Evolutionary conservation across 1,140 invertebrate species (phyloP).

Genomic region (Drosophila ficusphila): DNA sequence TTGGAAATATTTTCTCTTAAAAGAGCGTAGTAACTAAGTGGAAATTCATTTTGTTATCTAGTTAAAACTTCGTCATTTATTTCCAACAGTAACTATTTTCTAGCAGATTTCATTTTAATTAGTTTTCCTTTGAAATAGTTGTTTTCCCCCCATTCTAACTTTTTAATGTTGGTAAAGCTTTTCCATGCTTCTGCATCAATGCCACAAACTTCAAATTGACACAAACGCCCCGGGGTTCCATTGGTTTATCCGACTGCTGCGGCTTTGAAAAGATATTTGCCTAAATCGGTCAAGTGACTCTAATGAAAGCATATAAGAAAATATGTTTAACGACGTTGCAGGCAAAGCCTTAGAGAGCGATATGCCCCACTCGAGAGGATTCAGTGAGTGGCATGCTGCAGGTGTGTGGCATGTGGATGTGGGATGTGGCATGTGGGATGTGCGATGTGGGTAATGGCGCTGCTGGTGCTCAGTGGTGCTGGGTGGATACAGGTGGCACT

Average conservation of each 20-base stretch:
- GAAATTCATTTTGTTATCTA: too few relatives aligned
- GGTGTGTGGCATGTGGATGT: too few relatives aligned
- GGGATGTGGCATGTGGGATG: too few relatives aligned
- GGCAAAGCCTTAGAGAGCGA: conserved; percentile 58
- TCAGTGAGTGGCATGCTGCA: conserved; percentile 48
- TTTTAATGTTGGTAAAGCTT: not conserved
- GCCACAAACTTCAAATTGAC: not conserved
- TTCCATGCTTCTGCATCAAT: not conserved
- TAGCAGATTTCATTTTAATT: too few relatives aligned
- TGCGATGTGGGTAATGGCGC: too few relatives aligned
- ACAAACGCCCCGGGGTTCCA: not conserved
- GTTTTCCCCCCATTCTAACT: not conserved
- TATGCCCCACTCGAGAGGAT: conserved; percentile 47
- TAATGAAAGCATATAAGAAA: conserved; percentile 44
- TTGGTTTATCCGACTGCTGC: not conserved
- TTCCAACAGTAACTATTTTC: too few relatives aligned
- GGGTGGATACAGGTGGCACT: conserved; percentile 43
- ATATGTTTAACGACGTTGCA: conserved; percentile 60
- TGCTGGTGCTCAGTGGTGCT: conserved; percentile 5
- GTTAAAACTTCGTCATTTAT: too few relatives aligned
- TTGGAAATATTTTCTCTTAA: too few relatives aligned
- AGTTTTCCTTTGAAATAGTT: not conserved
- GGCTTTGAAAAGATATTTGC: conserved; percentile 38
- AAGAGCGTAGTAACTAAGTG: too few relatives aligned
- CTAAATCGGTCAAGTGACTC: conserved; percentile 62